Conservation (phyloP, 2,888 invertebrate species). For the Abrostola triplasia region DNA sequence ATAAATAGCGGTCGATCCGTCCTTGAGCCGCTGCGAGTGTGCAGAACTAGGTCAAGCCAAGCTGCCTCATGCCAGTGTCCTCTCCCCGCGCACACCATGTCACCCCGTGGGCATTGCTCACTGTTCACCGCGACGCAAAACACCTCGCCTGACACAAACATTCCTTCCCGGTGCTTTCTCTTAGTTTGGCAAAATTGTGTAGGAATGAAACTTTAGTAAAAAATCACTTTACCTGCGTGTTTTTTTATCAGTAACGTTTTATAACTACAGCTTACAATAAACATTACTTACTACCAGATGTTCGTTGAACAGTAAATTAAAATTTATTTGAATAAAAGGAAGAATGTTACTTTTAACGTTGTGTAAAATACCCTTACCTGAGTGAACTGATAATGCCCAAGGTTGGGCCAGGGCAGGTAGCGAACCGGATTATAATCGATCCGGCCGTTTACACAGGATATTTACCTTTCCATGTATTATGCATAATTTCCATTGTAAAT, state of each 20-base stretch:
- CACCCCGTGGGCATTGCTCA: conserved; percentile 52
- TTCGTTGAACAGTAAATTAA: conserved; percentile 63
- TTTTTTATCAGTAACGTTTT: conserved; percentile 16
- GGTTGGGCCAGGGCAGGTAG: conserved; percentile 78
- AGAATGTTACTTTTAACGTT: conserved; percentile 66
- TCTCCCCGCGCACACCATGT: conserved; percentile 65
- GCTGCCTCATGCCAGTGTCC: conserved; percentile 73
- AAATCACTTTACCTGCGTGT: conserved; percentile 16
- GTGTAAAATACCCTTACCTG: conserved; percentile 79
- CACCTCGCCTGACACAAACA: conserved; percentile 63
- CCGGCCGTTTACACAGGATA: conserved; percentile 62
- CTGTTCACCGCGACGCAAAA: conserved; percentile 57
- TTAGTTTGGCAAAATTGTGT: conserved; percentile 41
- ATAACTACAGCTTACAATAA: conserved; percentile 23
- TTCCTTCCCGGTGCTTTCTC: conserved; percentile 64
- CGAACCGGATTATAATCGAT: conserved; percentile 77
- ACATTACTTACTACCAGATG: conserved; percentile 59
- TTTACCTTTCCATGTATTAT: conserved; percentile 53
- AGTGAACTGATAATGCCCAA: conserved; percentile 72
- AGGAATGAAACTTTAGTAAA: conserved; percentile 28
- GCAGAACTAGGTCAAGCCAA: conserved; percentile 85
- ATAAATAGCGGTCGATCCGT: conserved; percentile 87
- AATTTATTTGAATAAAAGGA: conserved; percentile 62
- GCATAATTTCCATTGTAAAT: not conserved
- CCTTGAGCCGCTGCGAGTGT: conserved; percentile 84